Conservation (phyloP, 2,888 invertebrate species). For the Acronicta aceris region DNA sequence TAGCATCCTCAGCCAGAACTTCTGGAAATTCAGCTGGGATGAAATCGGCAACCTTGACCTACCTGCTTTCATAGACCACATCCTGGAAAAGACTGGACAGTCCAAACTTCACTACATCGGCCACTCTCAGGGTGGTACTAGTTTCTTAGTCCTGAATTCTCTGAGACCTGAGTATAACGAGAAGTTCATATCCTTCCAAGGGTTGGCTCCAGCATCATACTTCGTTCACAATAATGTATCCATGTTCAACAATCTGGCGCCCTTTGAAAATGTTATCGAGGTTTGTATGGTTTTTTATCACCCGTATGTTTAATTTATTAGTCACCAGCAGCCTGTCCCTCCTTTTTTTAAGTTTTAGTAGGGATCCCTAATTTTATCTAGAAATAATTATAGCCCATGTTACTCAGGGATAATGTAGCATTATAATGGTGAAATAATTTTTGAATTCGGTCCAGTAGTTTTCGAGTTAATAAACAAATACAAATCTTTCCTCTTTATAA, state of each 20-base stretch:
- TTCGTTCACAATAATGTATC: conserved; percentile 64
- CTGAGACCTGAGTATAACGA: conserved; percentile 75
- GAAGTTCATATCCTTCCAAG: conserved; percentile 77
- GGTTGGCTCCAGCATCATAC: conserved; percentile 76
- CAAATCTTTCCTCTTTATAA: no score
- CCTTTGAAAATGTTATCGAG: conserved; percentile 64
- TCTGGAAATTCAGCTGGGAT: conserved; percentile 78
- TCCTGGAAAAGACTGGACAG: conserved; percentile 63
- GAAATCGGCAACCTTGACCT: conserved; percentile 74
- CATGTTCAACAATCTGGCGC: conserved; percentile 57
- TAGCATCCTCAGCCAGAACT: conserved; percentile 55
- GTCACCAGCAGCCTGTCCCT: no score
- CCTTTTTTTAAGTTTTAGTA: no score
- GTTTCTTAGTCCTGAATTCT: conserved; percentile 75
- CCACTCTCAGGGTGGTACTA: conserved; percentile 79
- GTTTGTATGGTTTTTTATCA: conserved; percentile 49
- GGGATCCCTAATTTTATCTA: no score
- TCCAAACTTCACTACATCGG: conserved; percentile 75
- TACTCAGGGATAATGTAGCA: no score
- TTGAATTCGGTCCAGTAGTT: no score
- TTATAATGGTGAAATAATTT: no score
- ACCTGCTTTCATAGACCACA: conserved; percentile 69
- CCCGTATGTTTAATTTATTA: no score
- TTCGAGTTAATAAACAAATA: no score
- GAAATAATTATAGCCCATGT: no score